Conservation (phyloP, 2,113 vertebrate species). For the Trogon melanurus region DNA sequence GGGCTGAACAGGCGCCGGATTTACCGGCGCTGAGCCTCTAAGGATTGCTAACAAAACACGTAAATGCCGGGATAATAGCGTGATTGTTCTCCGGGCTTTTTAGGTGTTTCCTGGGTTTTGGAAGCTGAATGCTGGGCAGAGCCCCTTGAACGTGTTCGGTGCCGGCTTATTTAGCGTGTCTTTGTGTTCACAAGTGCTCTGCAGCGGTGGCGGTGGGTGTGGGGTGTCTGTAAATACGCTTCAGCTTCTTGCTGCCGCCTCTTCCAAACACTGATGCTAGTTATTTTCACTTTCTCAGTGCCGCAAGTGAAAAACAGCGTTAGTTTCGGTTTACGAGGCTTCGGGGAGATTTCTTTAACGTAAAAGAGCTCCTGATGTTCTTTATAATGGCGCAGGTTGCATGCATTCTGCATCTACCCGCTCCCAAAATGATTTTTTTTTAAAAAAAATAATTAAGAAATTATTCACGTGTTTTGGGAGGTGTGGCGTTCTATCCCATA, state of each 20-base stretch:
- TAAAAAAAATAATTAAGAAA: background rate
- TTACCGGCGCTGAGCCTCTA: background rate
- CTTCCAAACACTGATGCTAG: accelerated
- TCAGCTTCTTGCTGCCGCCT: background rate
- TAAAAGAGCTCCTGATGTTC: background rate
- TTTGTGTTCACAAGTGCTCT: background rate
- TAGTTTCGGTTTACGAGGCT: background rate
- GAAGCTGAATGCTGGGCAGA: background rate
- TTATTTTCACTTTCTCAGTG: background rate
- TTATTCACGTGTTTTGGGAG: background rate
- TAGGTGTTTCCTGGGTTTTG: background rate
- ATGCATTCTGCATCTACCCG: background rate
- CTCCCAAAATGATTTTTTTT: background rate
- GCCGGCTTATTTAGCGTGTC: background rate
- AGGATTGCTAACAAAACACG: background rate
- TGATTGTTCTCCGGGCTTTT: background rate
- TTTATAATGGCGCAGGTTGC: background rate
- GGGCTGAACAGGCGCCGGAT: background rate
- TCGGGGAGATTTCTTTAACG: background rate
- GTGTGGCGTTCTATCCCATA: accelerated
- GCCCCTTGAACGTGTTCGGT: no score
- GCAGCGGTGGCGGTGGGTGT: background rate
- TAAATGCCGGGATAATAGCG: background rate
- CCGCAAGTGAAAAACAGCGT: background rate
- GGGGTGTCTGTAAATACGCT: background rate